Evolutionary conservation across 2,888 invertebrate species (phyloP), one percentile per base, ranked within the genome.

Genomic region (Chromoteleia sp.): DNA sequence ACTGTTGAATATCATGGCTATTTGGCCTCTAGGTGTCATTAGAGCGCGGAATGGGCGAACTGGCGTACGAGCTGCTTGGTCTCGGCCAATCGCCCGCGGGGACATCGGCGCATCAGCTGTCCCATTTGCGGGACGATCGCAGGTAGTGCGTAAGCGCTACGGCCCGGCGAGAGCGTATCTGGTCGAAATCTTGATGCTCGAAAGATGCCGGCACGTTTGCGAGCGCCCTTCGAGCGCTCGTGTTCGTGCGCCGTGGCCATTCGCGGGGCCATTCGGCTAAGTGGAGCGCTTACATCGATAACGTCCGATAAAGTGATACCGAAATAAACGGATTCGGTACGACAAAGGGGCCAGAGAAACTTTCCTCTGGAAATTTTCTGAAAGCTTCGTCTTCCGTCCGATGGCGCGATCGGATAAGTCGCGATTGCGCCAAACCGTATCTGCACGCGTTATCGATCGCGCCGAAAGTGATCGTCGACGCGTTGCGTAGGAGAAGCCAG

Each of bases 11-110:
- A 90, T 90, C 90, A 90, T 90, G 89, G 87, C 89, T 87, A 87
- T 89, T 89, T 89, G 88, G 89, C 89, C 90, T 87, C 88, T 89
- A 90, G 90, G 89, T 90, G 90, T 90, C 90, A 90, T 90, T 90
- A 90, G 88, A 86, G 86, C 85, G 86, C 86, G 89, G 85, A 75
- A 88, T 85, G 85, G 83, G 84, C 84, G 84, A 84, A 85, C 84
- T 83, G 86, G 83, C 70, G 71, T 74, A 79, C 79, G 86, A 85
- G 89, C 87, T 89, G 89, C 89, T 90, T 89, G 89, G 89, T 89
- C 89, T 88, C 88, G 86, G 87, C 86, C 88, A 86, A 89, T 90
- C 86, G 90, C 90, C 90, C 77, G 85, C 85, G 87, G 90, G 88
- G 90, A 90, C 89, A 89, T 83, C 84, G 86, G 84, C 85, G 87